Evolutionary conservation across 2,113 vertebrate species (phyloP).

Genomic region (Archilochus colubris): DNA sequence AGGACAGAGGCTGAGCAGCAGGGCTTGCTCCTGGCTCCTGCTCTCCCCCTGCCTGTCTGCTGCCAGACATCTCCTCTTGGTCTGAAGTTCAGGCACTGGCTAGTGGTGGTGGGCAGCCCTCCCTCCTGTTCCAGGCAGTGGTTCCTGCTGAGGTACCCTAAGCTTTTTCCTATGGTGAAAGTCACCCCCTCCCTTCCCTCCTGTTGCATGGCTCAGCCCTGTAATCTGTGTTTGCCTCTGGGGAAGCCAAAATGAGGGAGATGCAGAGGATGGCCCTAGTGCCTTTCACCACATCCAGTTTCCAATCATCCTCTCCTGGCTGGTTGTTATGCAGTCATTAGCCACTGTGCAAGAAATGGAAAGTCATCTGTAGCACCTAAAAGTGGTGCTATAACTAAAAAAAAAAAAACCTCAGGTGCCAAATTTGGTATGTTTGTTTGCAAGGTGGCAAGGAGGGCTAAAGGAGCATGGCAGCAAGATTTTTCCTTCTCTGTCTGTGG

Average conservation of each 20-base stretch:
- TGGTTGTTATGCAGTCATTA: accelerated
- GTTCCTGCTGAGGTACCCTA: background rate
- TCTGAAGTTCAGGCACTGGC: background rate
- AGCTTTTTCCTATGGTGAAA: background rate
- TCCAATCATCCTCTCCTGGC: background rate
- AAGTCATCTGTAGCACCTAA: background rate
- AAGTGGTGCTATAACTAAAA: background rate
- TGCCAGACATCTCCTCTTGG: accelerated
- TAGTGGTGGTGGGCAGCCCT: background rate
- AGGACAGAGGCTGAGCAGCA: background rate
- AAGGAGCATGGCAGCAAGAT: background rate
- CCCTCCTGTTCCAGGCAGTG: accelerated
- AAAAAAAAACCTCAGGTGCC: background rate
- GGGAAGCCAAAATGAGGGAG: background rate
- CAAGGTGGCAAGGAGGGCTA: background rate
- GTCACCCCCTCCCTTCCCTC: background rate
- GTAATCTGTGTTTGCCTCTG: background rate
- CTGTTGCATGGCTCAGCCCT: background rate
- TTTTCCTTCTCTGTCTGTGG: background rate
- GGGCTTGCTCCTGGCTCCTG: background rate
- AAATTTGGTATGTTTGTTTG: background rate
- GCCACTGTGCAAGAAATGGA: background rate
- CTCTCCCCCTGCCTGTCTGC: background rate
- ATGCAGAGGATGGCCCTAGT: accelerated
- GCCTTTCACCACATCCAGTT: background rate